Percentiles rank a stretch among this genome's conserved stretches.
phyloP scores from a whole-genome alignment of 1,140 invertebrate species.

The Drosophila subpulchrella region DNA sequence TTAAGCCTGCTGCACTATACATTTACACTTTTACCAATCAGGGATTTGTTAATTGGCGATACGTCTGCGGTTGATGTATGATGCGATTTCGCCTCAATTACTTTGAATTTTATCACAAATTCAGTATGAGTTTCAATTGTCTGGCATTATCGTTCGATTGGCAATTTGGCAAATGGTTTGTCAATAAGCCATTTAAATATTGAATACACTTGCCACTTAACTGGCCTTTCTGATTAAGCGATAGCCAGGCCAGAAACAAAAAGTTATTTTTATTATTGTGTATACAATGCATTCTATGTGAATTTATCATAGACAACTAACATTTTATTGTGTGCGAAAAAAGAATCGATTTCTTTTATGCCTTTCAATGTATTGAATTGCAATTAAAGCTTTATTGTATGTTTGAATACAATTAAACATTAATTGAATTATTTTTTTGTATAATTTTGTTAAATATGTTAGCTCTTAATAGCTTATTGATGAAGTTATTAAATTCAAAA shows the following conservation, averaged over 20 bases:
- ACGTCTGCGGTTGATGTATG: slow-evolving; percentile 17
- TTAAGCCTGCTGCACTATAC: background rate
- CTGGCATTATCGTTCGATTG: slow-evolving; percentile 47
- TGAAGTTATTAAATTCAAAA: too few relatives aligned
- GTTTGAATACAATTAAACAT: too few relatives aligned
- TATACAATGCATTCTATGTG: background rate
- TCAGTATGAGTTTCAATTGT: slow-evolving; percentile 25
- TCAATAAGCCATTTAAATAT: slow-evolving; percentile 37
- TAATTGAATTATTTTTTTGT: too few relatives aligned
- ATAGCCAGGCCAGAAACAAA: slow-evolving; percentile 4
- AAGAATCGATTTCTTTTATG: background rate
- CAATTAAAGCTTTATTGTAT: background rate
- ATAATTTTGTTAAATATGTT: too few relatives aligned
- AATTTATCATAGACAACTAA: background rate
- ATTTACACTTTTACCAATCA: slow-evolving; percentile 7
- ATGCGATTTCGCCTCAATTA: slow-evolving; percentile 11
- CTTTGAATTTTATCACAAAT: slow-evolving; percentile 23
- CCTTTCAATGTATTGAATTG: background rate
- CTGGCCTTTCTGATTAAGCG: slow-evolving; percentile 15
- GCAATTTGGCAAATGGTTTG: slow-evolving; percentile 46
- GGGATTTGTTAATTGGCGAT: slow-evolving; percentile 19
- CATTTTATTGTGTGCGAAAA: background rate
- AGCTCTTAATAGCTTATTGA: too few relatives aligned
- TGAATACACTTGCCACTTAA: slow-evolving; percentile 13
- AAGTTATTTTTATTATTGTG: slow-evolving; percentile 8